These are phyloP conservation scores for Dicaeum eximium DNA, from an alignment of 2,113 vertebrate genomes.

Conservation along the genomic window DNA sequence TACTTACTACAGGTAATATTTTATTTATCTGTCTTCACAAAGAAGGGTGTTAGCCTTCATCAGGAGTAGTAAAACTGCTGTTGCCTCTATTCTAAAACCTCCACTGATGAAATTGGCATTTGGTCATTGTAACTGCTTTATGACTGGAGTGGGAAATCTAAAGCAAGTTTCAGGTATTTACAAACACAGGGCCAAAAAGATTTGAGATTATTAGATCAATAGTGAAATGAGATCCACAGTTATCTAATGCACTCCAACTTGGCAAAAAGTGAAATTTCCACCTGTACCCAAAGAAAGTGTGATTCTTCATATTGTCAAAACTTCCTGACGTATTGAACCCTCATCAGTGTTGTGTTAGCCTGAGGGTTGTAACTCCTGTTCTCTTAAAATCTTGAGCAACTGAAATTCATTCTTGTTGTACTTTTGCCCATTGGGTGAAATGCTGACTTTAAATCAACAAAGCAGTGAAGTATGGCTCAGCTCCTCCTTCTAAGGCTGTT, in stretches of 20 bases:
- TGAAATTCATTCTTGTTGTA: background rate
- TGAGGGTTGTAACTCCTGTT: background rate
- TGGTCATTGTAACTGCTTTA: background rate
- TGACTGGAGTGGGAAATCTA: background rate
- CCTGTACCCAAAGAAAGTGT: background rate
- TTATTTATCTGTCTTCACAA: background rate
- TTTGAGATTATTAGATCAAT: background rate
- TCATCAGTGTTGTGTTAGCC: background rate
- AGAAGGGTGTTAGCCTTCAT: background rate
- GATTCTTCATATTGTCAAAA: background rate
- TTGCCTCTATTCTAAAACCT: background rate
- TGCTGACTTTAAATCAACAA: background rate
- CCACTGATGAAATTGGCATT: background rate
- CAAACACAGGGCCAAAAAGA: background rate
- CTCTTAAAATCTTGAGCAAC: background rate
- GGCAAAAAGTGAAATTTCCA: background rate
- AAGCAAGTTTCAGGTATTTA: background rate
- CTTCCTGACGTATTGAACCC: background rate
- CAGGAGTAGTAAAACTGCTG: background rate
- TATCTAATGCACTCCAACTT: background rate
- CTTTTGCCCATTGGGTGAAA: background rate
- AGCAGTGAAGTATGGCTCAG: background rate
- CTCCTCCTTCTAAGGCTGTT: background rate
- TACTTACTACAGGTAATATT: constrained; percentile 11
- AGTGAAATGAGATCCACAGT: background rate